phyloP scores from a whole-genome alignment of 1,140 invertebrate genomes.

The Papilio xuthus region DNA sequence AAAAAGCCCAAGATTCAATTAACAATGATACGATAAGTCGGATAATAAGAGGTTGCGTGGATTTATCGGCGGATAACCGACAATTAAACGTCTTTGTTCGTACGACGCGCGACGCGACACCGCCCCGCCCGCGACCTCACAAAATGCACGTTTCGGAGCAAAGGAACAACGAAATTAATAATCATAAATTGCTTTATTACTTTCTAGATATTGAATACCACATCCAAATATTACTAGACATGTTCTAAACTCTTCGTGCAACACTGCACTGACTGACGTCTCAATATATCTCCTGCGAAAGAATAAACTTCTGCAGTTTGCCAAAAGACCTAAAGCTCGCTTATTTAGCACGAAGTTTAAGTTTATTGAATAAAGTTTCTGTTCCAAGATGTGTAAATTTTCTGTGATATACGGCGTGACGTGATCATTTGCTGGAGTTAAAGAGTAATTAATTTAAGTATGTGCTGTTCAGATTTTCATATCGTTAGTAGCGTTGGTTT shows the following conservation, averaged over 20 bases:
- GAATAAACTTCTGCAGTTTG: neutral
- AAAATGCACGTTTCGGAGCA: conserved; percentile 50
- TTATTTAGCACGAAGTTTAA: neutral
- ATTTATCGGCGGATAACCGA: conserved; percentile 69
- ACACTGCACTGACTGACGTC: neutral
- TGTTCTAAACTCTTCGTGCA: neutral
- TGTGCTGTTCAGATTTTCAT: too few species aligned
- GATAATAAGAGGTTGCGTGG: conserved; percentile 71
- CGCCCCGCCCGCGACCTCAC: conserved; percentile 58
- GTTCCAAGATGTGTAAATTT: neutral
- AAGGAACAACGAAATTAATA: conserved; percentile 44
- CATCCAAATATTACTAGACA: neutral
- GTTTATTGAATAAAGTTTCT: neutral
- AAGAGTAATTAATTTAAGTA: too few species aligned
- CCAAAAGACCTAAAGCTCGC: neutral
- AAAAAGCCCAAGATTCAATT: conserved; percentile 67
- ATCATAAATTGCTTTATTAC: conserved; percentile 2
- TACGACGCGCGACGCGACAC: conserved; percentile 48
- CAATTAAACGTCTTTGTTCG: conserved; percentile 74
- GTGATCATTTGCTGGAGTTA: neutral
- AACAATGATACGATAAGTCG: conserved; percentile 70
- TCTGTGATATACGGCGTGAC: neutral
- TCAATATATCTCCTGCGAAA: neutral
- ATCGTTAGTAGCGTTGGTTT: neutral
- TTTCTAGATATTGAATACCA: neutral